phyloP scores from a whole-genome alignment of 2,888 invertebrate genomes.

The Rhagonycha lutea region DNA sequence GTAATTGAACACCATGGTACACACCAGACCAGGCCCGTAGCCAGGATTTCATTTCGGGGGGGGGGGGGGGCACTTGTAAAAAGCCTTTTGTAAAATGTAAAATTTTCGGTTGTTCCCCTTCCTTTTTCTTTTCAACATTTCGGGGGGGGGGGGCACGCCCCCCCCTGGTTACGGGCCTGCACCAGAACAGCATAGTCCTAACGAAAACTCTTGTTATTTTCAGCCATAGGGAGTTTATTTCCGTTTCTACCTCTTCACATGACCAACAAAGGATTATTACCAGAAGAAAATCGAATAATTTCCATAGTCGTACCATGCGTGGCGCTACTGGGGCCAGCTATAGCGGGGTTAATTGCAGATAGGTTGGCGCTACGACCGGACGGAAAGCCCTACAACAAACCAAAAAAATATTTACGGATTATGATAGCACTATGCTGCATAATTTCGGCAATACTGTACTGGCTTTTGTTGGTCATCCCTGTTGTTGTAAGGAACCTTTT shows the following conservation, averaged over 20 bases:
- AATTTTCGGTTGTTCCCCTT: too few species aligned
- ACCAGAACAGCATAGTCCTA: not conserved
- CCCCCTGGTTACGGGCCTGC: too few species aligned
- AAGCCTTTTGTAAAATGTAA: too few species aligned
- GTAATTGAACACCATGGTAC: conserved; percentile 55
- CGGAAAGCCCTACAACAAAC: conserved; percentile 49
- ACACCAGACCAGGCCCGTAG: not conserved
- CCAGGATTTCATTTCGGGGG: too few species aligned
- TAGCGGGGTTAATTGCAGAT: conserved; percentile 81
- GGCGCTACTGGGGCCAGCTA: conserved; percentile 76
- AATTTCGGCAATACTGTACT: conserved; percentile 70
- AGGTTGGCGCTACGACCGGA: conserved; percentile 60
- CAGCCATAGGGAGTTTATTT: conserved; percentile 81
- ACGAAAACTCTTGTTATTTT: conserved; percentile 25
- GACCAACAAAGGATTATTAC: conserved; percentile 72
- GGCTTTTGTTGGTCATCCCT: conserved; percentile 69
- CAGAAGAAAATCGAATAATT: conserved; percentile 75
- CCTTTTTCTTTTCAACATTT: too few species aligned
- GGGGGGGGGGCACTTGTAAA: too few species aligned
- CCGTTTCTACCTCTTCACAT: conserved; percentile 83
- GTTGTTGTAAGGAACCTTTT: conserved; percentile 59
- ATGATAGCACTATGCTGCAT: conserved; percentile 71
- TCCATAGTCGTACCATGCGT: conserved; percentile 80
- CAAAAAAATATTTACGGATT: conserved; percentile 69
- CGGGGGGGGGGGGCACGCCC: too few species aligned